Base-by-base conservation (phyloP, 2,797 vertebrate species). In the Limosa lapponica region DNA sequence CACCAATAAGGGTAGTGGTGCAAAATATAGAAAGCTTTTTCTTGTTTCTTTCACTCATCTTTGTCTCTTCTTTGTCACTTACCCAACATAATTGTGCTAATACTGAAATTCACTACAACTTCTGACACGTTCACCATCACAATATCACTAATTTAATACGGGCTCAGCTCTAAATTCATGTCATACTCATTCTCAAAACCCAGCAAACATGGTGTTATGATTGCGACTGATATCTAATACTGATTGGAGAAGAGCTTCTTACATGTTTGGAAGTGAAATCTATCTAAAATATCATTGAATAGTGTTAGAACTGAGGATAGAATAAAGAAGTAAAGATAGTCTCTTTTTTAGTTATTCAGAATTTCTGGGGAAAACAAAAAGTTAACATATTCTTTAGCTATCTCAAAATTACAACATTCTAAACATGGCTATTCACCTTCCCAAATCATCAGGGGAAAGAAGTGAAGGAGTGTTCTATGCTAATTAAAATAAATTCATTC, bases 341-440 rank as follows among this genome's bases (percentile, higher is more conserved):
- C 0, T 10, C 8, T 32, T 41, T 44, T 24, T 18, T 1, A 3
- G 2, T 16, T 27, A 72, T 37, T 48, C 13, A 67, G 7, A 8
- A 36, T 36, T 80, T 82, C 22, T 49, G 13, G 9, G 23, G 8
- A 46, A 20, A 34, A 59, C 55, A 30, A 18, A 4, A 61, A 16
- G 15, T 8, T 20, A 48, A 13, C 2, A 20, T 18, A 37, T 37
- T 70, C 9, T 78, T 89, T 46, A 82, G 8, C 18, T 49, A 8
- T 49, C 30, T 83, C 34, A 30, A 79, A 82, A 77, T 72, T 17
- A 6, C 6, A 39, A 15, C 8, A 49, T 65, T 61, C 18, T 71
- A 44, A 64, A 57, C 10, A 19, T 12, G 4, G 4, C 13, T 75
- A 24, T 70, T 81, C 62, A 74, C 6, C 2, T 90, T 72, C 22